Evolutionary conservation across 2,888 invertebrate genomes (phyloP).

Genomic region (Icerya purchasi): DNA sequence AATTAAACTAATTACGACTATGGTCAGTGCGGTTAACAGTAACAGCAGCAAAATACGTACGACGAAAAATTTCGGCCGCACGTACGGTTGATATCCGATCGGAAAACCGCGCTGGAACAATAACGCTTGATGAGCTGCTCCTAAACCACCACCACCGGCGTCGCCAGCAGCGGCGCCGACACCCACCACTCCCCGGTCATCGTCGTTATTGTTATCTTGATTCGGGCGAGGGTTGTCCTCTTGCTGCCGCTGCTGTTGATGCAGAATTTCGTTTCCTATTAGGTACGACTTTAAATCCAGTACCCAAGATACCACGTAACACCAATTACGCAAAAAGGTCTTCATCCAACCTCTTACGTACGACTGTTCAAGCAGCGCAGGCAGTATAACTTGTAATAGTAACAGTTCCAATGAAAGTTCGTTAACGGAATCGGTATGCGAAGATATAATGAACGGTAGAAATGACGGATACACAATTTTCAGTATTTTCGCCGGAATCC

Average conservation of each 20-base stretch:
- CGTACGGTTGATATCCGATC: slow-evolving; percentile 73
- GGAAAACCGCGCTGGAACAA: slow-evolving; percentile 48
- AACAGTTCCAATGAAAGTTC: slow-evolving; percentile 84
- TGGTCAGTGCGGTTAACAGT: slow-evolving; percentile 55
- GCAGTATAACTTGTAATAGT: slow-evolving; percentile 79
- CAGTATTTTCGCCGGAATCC: slow-evolving; percentile 78
- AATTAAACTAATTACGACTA: slow-evolving; percentile 62
- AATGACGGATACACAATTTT: slow-evolving; percentile 62
- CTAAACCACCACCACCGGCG: slow-evolving; percentile 32
- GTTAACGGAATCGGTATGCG: slow-evolving; percentile 63
- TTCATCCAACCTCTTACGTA: slow-evolving; percentile 90
- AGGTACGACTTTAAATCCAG: slow-evolving; percentile 76
- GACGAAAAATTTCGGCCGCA: slow-evolving; percentile 62
- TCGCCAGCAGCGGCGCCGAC: slow-evolving; percentile 22
- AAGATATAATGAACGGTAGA: slow-evolving; percentile 80
- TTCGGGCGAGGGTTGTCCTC: slow-evolving; percentile 25
- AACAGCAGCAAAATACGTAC: slow-evolving; percentile 42
- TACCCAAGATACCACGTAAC: slow-evolving; percentile 57
- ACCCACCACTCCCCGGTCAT: slow-evolving; percentile 24
- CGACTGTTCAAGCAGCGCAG: slow-evolving; percentile 86
- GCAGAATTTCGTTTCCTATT: slow-evolving; percentile 37
- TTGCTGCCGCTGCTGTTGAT: slow-evolving; percentile 5
- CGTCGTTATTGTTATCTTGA: not conserved
- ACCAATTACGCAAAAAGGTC: slow-evolving; percentile 69
- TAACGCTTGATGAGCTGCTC: slow-evolving; percentile 73